Evolutionary conservation across 2,113 vertebrate species (phyloP).

Genomic region (Scytalopus superciliaris): DNA sequence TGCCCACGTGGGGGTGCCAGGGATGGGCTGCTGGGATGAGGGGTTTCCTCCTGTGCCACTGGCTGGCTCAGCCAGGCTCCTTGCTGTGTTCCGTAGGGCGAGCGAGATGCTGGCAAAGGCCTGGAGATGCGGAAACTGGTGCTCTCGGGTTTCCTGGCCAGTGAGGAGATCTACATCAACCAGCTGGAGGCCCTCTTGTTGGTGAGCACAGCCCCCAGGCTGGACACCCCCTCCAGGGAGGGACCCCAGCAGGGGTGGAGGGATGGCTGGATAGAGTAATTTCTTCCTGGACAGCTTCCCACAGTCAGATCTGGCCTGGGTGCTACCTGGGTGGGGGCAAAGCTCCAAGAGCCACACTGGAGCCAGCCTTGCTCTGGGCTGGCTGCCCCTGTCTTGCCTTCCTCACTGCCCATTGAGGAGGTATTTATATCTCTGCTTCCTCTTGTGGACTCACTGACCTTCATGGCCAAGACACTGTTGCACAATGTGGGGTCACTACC

Average conservation of each 20-base stretch:
- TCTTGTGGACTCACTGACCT: neutral
- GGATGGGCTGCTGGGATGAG: neutral
- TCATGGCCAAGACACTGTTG: neutral
- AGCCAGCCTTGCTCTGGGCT: neutral
- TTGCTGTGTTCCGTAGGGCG: slow-evolving; percentile 74
- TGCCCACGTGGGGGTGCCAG: fast-evolving
- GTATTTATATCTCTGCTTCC: slow-evolving; percentile 17
- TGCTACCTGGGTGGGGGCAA: neutral
- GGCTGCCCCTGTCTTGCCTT: fast-evolving
- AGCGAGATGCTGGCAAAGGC: slow-evolving; percentile 86
- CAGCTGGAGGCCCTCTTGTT: slow-evolving; percentile 93
- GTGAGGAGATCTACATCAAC: slow-evolving; percentile 98
- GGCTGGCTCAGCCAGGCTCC: neutral
- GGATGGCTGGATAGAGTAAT: neutral
- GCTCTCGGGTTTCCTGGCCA: slow-evolving; percentile 93
- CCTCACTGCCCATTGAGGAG: neutral
- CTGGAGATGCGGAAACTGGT: slow-evolving; percentile 98
- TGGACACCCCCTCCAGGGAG: neutral
- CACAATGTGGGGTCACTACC: fast-evolving
- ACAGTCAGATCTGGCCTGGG: fast-evolving
- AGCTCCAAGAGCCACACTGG: neutral
- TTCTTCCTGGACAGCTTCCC: neutral
- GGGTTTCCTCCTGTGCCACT: neutral
- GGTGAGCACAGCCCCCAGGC: slow-evolving; percentile 74
- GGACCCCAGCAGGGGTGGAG: neutral